Evolutionary conservation across 2,113 vertebrate species (phyloP).

Genomic region (Mastomys coucha): DNA sequence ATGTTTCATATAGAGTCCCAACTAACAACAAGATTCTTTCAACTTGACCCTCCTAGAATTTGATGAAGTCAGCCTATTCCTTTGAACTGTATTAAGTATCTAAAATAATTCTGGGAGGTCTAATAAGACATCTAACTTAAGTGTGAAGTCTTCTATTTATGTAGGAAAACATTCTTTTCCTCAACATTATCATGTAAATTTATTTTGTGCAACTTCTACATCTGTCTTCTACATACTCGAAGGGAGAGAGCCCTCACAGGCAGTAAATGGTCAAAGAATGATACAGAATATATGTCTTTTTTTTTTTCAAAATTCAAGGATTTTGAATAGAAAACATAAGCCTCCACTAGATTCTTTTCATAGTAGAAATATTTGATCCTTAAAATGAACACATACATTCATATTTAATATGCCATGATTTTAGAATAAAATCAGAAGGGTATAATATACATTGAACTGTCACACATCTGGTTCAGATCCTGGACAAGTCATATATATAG

Average conservation of each 20-base stretch:
- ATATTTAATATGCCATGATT: background rate
- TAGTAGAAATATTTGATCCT: background rate
- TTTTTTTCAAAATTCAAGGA: background rate
- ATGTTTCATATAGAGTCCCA: background rate
- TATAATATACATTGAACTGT: no score
- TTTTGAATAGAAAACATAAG: background rate
- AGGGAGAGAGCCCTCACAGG: background rate
- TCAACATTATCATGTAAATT: background rate
- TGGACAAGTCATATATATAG: background rate
- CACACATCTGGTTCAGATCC: background rate
- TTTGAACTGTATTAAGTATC: background rate
- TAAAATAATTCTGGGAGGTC: background rate
- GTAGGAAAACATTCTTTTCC: background rate
- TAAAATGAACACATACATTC: background rate
- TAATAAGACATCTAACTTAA: background rate
- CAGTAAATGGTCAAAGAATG: background rate
- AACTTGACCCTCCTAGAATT: background rate
- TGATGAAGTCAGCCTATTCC: background rate
- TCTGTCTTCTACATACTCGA: background rate
- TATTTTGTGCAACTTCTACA: background rate
- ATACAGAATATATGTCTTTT: background rate
- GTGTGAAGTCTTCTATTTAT: background rate
- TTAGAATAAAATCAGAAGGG: background rate
- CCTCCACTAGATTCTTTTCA: background rate
- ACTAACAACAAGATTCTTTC: background rate